These are phyloP conservation scores for Sus cebifrons DNA, from an alignment of 2,797 vertebrate genomes.

Conservation along the genomic window DNA sequence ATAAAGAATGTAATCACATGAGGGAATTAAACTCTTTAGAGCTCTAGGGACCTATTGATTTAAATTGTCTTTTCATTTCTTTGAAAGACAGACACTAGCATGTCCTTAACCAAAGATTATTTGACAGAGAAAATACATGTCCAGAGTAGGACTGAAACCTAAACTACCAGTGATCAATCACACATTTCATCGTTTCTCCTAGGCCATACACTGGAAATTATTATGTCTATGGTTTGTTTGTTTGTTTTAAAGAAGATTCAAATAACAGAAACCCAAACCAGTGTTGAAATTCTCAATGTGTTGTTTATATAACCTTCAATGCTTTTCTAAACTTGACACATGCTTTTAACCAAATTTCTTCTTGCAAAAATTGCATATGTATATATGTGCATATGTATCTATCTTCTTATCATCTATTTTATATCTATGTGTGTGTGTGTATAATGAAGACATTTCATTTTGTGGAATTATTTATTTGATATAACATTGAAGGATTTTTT, in stretches of 20 bases:
- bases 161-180: neutral
- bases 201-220: neutral
- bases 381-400: too few species aligned
- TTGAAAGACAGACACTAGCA: conserved; percentile 13
- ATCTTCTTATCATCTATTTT: neutral
- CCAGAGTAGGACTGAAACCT: neutral
- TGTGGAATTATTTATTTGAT: neutral
- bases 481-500: neutral
- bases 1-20: conserved; percentile 35
- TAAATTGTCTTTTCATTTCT: conserved; percentile 35
- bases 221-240: neutral
- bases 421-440: neutral
- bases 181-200: neutral
- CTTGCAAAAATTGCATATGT: neutral
- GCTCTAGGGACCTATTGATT: conserved; percentile 30
- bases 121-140: conserved; percentile 19
- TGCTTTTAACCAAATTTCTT: neutral
- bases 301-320: neutral
- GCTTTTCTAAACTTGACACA: neutral
- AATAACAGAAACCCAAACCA: neutral
- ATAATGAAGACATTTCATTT: neutral
- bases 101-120: conserved; percentile 29
- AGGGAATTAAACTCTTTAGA: conserved; percentile 54
- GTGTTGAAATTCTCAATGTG: neutral
- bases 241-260: neutral